Conservation (phyloP, 2,888 invertebrate species). For the Rhingia rostrata region DNA sequence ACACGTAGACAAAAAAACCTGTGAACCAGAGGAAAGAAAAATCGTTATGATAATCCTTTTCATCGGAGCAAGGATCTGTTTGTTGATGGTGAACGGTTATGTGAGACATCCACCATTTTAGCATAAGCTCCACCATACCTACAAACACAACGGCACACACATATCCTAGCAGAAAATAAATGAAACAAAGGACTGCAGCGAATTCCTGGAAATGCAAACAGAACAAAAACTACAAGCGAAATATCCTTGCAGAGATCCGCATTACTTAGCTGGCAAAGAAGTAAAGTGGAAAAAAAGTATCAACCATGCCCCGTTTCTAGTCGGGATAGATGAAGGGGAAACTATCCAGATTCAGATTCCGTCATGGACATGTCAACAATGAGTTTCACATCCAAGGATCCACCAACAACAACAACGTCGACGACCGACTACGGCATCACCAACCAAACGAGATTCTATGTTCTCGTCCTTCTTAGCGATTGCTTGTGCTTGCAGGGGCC, state of each 20-base stretch:
- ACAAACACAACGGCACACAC: not conserved
- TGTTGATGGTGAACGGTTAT: conserved; percentile 61
- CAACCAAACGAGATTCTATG: conserved; percentile 29
- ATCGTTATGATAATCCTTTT: conserved; percentile 67
- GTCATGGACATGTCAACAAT: conserved; percentile 72
- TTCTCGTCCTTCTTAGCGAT: conserved; percentile 5
- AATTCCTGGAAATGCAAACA: conserved; percentile 43
- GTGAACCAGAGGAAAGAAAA: conserved; percentile 5
- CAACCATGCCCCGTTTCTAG: not conserved
- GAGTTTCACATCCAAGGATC: conserved; percentile 39
- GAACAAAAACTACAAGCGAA: conserved; percentile 16
- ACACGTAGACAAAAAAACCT: conserved; percentile 46
- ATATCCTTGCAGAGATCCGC: conserved; percentile 54
- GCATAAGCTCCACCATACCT: conserved; percentile 44
- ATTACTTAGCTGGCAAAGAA: conserved; percentile 60
- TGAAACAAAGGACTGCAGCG: conserved; percentile 59
- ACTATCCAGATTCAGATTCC: conserved; percentile 66
- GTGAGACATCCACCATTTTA: conserved; percentile 70
- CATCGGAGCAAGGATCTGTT: conserved; percentile 58
- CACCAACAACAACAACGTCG: not conserved
- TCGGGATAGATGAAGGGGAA: conserved; percentile 29
- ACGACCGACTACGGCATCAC: conserved; percentile 17
- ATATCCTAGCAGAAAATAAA: not conserved
- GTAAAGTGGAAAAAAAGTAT: conserved; percentile 31
- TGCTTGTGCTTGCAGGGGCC: conserved; percentile 1